These are phyloP conservation scores for Halictus rubicundus DNA, from an alignment of 1,140 invertebrate genomes.

Conservation along the genomic window DNA sequence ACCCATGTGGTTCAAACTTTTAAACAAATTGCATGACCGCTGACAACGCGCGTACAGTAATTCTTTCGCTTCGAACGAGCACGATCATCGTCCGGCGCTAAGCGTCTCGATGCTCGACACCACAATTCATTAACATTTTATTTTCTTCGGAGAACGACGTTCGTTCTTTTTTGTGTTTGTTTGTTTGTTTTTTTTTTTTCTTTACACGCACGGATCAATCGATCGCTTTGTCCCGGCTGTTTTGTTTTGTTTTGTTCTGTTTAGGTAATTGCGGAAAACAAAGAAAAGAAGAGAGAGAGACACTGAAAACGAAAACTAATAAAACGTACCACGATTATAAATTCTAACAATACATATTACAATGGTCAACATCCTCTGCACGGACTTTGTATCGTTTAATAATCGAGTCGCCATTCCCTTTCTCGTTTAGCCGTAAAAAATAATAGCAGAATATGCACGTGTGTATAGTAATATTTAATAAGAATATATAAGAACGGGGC, in stretches of 20 bases:
- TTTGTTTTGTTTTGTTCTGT: not conserved
- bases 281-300: constrained; percentile 57
- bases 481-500: constrained; percentile 77
- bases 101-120: not conserved
- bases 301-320: constrained; percentile 50
- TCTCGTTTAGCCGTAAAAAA: constrained; percentile 74
- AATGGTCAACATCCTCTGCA: constrained; percentile 12
- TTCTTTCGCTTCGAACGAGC: not conserved
- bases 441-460: constrained; percentile 75
- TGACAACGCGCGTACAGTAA: constrained; percentile 38
- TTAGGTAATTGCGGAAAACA: constrained; percentile 26
- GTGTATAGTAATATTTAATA: constrained; percentile 76
- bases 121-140: no score
- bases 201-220: constrained; percentile 21
- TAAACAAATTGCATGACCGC: constrained; percentile 41
- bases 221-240: constrained; percentile 21
- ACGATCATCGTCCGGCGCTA: not conserved
- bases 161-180: no score
- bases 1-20: constrained; percentile 33
- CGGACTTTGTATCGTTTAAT: no score
- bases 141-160: no score
- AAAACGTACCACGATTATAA: constrained; percentile 56
- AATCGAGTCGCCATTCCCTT: not conserved
- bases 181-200: not conserved
- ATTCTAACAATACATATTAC: constrained; percentile 40